Base-by-base conservation (phyloP, 2,797 vertebrate genomes). In the Ciconia nigra region DNA sequence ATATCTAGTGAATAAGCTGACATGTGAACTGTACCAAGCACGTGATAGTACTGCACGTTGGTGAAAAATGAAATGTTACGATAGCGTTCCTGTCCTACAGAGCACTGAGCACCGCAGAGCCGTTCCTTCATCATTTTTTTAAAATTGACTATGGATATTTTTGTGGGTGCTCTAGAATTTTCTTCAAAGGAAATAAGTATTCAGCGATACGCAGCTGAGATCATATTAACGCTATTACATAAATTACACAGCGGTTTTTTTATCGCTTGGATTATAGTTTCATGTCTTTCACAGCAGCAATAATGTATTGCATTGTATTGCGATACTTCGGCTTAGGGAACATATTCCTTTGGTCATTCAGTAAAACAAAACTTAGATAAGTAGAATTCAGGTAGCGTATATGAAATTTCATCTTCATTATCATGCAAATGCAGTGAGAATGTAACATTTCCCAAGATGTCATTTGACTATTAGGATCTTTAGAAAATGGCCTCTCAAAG, bases 401-500 rank as follows among this genome's bases (percentile, higher is more conserved):
- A 97, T 94, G 92, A 95, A 97, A 94, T 97, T 86, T 93, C 83
- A 79, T 92, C 87, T 97, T 95, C 93, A 97, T 97, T 97, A 93
- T 97, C 97, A 95, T 96, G 94, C 87, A 97, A 98, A 94, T 86
- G 65, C 71, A 77, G 41, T 82, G 91, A 96, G 86, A 86, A 93
- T 61, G 28, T 96, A 89, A 94, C 94, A 93, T 97, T 98, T 98
- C 97, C 91, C 93, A 97, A 95, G 97, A 96, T 97, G 79, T 96
- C 92, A 96, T 96, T 97, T 97, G 85, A 90, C 92, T 96, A 69
- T 98, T 96, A 97, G 65, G 77, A 96, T 97, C 96, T 97, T 97
- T 97, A 97, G 96, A 97, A 97, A 92, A 94, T 96, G 76, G 94
- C 89, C 87, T 96, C 70, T 97, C 95, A 96, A 98, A 98, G 82